These are phyloP conservation scores for Saturnia pavonia DNA, from an alignment of 2,888 invertebrate genomes.

Conservation along the genomic window DNA sequence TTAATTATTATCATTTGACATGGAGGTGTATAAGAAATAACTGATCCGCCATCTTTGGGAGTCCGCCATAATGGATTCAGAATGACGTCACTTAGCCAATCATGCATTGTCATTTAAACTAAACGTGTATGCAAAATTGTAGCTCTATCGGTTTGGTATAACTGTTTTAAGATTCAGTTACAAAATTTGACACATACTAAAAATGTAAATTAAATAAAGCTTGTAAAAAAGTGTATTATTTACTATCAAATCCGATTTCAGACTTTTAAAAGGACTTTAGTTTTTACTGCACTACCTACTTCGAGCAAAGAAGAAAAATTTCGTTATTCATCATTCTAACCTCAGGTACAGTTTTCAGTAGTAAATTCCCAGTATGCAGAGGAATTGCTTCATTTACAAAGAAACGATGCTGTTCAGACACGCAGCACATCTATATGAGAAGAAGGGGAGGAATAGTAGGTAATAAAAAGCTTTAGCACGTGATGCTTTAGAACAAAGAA, in stretches of 20 bases:
- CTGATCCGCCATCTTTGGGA: no score
- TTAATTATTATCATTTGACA: no score
- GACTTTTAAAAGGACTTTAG: background rate
- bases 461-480: conserved; percentile 74
- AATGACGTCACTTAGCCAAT: no score
- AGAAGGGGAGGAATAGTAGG: conserved; percentile 39
- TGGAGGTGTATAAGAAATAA: no score
- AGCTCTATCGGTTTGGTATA: no score
- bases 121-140: no score
- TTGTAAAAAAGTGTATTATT: no score
- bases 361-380: conserved; percentile 40
- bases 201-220: no score
- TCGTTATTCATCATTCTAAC: conserved; percentile 26
- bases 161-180: no score
- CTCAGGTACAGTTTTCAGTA: conserved; percentile 26
- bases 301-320: conserved; percentile 20
- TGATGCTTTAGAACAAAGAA: conserved; percentile 66
- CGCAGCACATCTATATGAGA: conserved; percentile 33
- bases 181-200: no score
- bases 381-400: conserved; percentile 60
- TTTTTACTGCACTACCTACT: background rate
- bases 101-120: no score
- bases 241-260: background rate
- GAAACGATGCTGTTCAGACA: conserved; percentile 46
- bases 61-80: no score